Evolutionary conservation across 2,113 vertebrate genomes (phyloP).

Genomic region (Sebastes schlegelii): DNA sequence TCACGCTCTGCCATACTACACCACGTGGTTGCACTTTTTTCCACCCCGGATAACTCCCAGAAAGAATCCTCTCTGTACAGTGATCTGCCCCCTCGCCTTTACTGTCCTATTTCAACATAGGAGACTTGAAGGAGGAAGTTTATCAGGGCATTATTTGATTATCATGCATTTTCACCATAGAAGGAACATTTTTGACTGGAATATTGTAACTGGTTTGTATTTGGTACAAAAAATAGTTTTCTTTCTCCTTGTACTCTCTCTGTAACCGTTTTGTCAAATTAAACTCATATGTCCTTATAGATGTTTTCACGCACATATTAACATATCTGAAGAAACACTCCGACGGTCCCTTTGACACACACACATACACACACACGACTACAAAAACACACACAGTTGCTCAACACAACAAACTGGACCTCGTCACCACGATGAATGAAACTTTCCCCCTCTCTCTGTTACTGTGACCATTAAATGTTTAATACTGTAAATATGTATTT

Average conservation of each 20-base stretch:
- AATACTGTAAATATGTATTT: constrained; percentile 92
- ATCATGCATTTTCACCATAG: constrained; percentile 9
- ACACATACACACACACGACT: constrained; percentile 14
- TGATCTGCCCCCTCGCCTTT: constrained; percentile 22
- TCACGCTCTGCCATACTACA: constrained; percentile 29
- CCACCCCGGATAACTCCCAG: constrained; percentile 10
- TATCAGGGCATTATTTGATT: constrained; percentile 38
- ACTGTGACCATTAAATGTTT: constrained; percentile 83
- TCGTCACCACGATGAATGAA: constrained; percentile 51
- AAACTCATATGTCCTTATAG: constrained; percentile 40
- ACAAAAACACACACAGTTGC: constrained; percentile 17
- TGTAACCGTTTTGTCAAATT: constrained; percentile 38
- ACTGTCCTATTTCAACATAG: constrained; percentile 5
- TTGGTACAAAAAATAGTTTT: constrained; percentile 27
- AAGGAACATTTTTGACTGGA: constrained; percentile 14
- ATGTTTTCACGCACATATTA: constrained; percentile 16
- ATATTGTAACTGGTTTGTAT: constrained; percentile 55
- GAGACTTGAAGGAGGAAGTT: constrained; percentile 23
- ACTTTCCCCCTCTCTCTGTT: constrained; percentile 28
- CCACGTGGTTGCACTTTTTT: constrained; percentile 19
- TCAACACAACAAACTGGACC: constrained; percentile 37
- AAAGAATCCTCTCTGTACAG: constrained; percentile 52
- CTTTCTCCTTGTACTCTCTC: constrained; percentile 18
- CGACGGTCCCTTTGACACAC: constrained; percentile 26
- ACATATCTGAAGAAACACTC: constrained; percentile 26